phyloP scores from a whole-genome alignment of 2,888 invertebrate species.

The Polia nebulosa region DNA sequence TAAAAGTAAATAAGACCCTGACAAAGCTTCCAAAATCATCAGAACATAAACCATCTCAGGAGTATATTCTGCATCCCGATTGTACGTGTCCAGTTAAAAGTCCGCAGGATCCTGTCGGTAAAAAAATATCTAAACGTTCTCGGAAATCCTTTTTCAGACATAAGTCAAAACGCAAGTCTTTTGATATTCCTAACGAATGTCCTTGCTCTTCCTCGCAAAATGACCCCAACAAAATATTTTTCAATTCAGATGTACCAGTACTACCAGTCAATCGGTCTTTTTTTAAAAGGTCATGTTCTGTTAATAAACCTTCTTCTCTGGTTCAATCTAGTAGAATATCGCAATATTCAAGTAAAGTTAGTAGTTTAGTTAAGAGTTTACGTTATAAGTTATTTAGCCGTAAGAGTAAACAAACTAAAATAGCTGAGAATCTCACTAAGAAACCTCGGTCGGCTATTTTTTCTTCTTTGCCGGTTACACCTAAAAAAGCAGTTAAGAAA shows the following conservation, averaged over 20 bases:
- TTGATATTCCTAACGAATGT: background rate
- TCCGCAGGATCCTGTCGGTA: background rate
- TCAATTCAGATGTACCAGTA: background rate
- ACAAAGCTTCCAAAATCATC: constrained; percentile 1
- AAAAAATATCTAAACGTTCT: background rate
- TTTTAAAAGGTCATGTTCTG: no score
- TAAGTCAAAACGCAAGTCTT: background rate
- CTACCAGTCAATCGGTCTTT: no score
- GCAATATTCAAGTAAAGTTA: constrained; percentile 32
- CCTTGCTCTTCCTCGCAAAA: background rate
- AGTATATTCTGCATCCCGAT: background rate
- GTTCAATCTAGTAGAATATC: constrained; percentile 9
- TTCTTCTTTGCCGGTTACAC: background rate
- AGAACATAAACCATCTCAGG: background rate
- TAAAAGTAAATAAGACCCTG: background rate
- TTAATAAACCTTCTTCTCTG: constrained; percentile 8
- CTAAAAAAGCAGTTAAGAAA: background rate
- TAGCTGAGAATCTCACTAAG: background rate
- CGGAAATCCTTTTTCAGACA: background rate
- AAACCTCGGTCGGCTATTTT: background rate
- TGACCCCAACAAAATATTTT: background rate
- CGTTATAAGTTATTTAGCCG: constrained; percentile 52
- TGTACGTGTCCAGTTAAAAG: background rate
- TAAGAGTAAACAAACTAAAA: constrained; percentile 35
- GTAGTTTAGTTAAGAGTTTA: constrained; percentile 41